A percentile compares a stretch with the other conserved stretches of the same genome.
phyloP scores from a whole-genome alignment of 2,888 invertebrate genomes.

The Leptinotarsa peninsularis region DNA sequence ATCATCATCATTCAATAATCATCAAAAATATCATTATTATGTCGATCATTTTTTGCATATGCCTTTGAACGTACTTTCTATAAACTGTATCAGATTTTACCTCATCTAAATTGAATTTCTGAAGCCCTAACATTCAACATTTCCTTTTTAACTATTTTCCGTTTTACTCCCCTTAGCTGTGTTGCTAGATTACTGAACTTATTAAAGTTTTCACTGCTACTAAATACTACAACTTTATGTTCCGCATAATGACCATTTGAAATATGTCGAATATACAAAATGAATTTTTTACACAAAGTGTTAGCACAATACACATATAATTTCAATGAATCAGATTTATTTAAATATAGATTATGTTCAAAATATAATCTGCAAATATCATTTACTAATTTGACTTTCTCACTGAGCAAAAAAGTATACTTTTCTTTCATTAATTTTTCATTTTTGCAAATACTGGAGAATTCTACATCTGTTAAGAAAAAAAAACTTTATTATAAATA shows the following conservation, averaged over 20 bases:
- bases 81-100: slow-evolving; percentile 42
- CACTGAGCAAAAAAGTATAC: not conserved
- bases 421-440: not conserved
- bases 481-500: not conserved
- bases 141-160: slow-evolving; percentile 8
- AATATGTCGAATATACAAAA: not conserved
- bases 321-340: not conserved
- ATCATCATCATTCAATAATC: slow-evolving; percentile 1
- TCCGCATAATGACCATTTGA: not conserved
- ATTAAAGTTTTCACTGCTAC: not conserved
- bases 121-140: slow-evolving; percentile 10
- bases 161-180: not conserved
- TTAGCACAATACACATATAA: not conserved
- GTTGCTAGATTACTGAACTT: not conserved
- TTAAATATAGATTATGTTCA: not conserved
- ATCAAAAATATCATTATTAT: slow-evolving; percentile 35
- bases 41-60: slow-evolving; percentile 26
- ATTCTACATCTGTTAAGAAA: not conserved
- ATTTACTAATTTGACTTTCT: not conserved
- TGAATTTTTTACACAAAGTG: not conserved
- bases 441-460: not conserved
- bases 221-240: not conserved
- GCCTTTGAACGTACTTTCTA: slow-evolving; percentile 42
- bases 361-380: not conserved
- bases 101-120: slow-evolving; percentile 26